Conservation (phyloP, 2,888 invertebrate species). For the Conistra vaccinii region DNA sequence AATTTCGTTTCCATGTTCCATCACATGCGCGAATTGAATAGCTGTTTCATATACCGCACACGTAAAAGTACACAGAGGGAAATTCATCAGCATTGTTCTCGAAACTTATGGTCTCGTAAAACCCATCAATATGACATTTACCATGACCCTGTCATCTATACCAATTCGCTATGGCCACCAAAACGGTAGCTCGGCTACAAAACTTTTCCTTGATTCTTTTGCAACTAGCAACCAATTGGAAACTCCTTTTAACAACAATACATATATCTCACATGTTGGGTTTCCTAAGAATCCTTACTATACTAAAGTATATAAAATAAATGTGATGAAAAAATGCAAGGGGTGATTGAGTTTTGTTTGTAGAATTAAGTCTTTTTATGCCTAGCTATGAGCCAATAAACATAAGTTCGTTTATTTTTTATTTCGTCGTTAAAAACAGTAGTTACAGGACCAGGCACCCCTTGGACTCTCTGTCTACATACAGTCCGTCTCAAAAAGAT, state of each 20-base stretch:
- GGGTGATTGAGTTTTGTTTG: not conserved
- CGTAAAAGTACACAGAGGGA: conserved; percentile 13
- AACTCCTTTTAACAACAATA: not conserved
- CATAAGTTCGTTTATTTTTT: no score
- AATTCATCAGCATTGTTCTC: conserved; percentile 24
- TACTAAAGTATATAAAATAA: not conserved
- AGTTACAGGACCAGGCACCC: no score
- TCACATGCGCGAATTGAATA: conserved; percentile 7
- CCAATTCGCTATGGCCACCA: not conserved
- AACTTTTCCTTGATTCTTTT: not conserved
- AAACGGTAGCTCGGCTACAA: not conserved
- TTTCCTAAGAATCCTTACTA: not conserved
- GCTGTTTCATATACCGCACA: conserved; percentile 32
- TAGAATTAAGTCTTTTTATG: no score
- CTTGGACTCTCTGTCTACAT: no score
- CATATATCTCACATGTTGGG: no score
- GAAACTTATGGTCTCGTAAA: conserved; percentile 6
- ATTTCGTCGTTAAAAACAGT: not conserved
- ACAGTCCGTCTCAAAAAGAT: no score
- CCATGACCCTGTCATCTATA: not conserved
- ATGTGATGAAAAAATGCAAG: not conserved
- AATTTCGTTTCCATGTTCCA: conserved; percentile 35
- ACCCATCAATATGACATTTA: not conserved
- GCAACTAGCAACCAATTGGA: no score
- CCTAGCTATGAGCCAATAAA: no score